Conservation (phyloP, 2,113 vertebrate genomes). For the Halichoerus grypus region DNA sequence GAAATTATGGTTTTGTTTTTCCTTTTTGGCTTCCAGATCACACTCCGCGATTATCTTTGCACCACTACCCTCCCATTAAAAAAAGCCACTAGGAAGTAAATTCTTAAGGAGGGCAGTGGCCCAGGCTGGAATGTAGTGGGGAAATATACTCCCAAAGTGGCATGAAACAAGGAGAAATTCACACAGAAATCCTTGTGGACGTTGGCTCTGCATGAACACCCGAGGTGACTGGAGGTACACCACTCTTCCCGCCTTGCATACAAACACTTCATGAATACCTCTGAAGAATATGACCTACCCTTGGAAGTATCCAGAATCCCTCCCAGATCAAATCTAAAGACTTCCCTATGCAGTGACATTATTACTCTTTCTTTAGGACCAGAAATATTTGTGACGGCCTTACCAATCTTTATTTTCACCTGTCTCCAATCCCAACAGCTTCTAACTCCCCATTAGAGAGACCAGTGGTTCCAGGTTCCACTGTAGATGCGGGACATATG, state of each 20-base stretch:
- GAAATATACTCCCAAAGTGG: background rate
- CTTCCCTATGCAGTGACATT: background rate
- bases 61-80: background rate
- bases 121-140: background rate
- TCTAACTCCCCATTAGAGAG: background rate
- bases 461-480: background rate
- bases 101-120: background rate
- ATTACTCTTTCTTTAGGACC: background rate
- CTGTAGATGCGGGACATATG: no score
- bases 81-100: background rate
- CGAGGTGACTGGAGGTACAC: background rate
- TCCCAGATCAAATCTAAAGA: background rate
- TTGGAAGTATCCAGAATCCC: background rate
- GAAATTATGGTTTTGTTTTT: background rate
- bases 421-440: background rate
- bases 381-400: background rate
- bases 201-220: background rate
- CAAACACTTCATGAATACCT: background rate
- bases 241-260: background rate
- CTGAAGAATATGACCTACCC: background rate
- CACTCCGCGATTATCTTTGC: background rate
- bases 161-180: background rate
- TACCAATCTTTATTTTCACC: background rate
- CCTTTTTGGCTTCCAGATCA: background rate
- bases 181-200: background rate